Conservation (phyloP, 2,113 vertebrate species). For the Xenotilapia flavipinnis region DNA sequence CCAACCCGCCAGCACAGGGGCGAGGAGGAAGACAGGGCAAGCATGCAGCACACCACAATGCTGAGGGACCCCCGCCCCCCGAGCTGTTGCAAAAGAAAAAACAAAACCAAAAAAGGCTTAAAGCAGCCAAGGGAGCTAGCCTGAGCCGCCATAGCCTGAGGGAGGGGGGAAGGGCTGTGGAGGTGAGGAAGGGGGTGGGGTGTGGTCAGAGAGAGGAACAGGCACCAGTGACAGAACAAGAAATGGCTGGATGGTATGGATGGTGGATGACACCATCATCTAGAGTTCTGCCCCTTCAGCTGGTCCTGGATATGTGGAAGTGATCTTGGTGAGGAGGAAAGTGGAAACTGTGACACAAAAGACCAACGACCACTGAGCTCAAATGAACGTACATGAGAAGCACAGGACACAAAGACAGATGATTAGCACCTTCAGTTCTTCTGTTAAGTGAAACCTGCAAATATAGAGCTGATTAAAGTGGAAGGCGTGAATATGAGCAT, state of each 20-base stretch:
- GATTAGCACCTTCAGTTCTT: background rate
- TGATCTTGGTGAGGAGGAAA: background rate
- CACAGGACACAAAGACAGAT: background rate
- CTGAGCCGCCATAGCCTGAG: background rate
- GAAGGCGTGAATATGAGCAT: background rate
- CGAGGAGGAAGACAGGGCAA: conserved; percentile 71
- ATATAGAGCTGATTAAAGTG: conserved; percentile 6
- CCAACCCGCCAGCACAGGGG: conserved; percentile 32
- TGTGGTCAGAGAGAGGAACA: conserved; percentile 61
- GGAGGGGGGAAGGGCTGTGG: background rate
- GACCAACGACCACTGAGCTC: background rate
- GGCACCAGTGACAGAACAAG: conserved; percentile 28
- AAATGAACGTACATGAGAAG: background rate
- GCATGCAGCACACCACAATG: conserved; percentile 64
- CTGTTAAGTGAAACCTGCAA: conserved; percentile 7
- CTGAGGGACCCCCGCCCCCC: background rate
- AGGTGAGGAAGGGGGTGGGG: background rate
- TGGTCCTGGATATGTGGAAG: background rate
- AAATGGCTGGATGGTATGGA: background rate
- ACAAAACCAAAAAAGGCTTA: background rate
- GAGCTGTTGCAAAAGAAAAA: background rate
- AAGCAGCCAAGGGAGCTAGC: conserved; percentile 8
- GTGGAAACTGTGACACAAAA: background rate
- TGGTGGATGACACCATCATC: background rate
- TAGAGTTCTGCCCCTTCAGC: background rate